Evolutionary conservation across 2,888 invertebrate species (phyloP).

Genomic region (Drosophila ustulata): DNA sequence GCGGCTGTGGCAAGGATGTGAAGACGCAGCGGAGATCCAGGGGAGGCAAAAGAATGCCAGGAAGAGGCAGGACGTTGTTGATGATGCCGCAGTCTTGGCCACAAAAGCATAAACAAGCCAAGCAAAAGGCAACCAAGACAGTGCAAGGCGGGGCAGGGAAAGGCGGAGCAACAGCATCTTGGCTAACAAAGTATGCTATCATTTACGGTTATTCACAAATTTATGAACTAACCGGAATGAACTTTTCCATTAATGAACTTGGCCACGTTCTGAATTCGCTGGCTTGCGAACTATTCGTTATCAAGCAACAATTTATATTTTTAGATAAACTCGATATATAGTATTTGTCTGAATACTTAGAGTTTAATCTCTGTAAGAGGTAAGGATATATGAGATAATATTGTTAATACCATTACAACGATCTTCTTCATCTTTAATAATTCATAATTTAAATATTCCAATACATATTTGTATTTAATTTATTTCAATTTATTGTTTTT

Average conservation of each 20-base stretch:
- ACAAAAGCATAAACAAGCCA: conserved; percentile 38
- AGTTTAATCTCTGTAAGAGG: background rate
- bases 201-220: conserved; percentile 28
- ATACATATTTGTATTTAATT: no score
- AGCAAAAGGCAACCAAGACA: background rate
- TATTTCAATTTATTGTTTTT: no score
- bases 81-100: conserved; percentile 37
- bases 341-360: background rate
- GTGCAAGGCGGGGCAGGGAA: background rate
- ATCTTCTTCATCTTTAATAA: no score
- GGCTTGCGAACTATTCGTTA: background rate
- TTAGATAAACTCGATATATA: background rate
- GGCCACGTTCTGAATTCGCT: background rate
- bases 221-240: conserved; percentile 28
- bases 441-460: no score
- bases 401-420: no score
- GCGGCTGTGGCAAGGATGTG: conserved; percentile 1
- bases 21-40: background rate
- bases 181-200: conserved; percentile 20
- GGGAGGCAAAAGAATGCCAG: background rate
- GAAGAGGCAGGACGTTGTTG: conserved; percentile 27
- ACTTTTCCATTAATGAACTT: conserved; percentile 22
- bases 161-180: conserved; percentile 9
- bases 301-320: background rate
- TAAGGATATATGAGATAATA: background rate